Conservation (phyloP, 2,113 vertebrate genomes). For the Coreoperca whiteheadi region DNA sequence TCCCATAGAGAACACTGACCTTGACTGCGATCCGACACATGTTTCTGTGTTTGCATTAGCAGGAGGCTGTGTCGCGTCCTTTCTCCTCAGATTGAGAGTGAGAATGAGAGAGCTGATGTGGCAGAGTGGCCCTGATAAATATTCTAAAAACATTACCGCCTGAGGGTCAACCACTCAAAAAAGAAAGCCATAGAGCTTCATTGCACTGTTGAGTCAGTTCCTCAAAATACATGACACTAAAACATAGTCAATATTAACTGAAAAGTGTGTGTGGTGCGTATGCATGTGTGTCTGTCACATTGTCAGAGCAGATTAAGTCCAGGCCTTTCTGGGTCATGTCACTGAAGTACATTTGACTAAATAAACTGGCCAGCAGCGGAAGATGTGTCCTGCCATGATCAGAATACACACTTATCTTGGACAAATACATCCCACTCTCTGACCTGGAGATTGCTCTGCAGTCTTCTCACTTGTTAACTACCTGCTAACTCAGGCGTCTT, state of each 20-base stretch:
- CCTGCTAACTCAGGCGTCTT: background rate
- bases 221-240: slow-evolving; percentile 31
- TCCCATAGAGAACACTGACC: slow-evolving; percentile 35
- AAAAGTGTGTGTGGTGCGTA: slow-evolving; percentile 32
- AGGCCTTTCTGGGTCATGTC: slow-evolving; percentile 40
- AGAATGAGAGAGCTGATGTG: slow-evolving; percentile 59
- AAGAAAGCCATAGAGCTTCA: slow-evolving; percentile 31
- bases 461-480: slow-evolving; percentile 4
- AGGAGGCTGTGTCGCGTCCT: slow-evolving; percentile 56
- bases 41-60: slow-evolving; percentile 57
- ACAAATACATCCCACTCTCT: background rate
- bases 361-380: slow-evolving; percentile 25
- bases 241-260: slow-evolving; percentile 52
- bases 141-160: slow-evolving; percentile 30
- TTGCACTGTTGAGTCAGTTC: slow-evolving; percentile 21
- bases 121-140: slow-evolving; percentile 63
- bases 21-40: slow-evolving; percentile 39
- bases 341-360: slow-evolving; percentile 56
- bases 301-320: slow-evolving; percentile 68
- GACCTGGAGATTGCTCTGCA: background rate
- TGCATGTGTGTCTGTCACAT: slow-evolving; percentile 41
- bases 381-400: slow-evolving; percentile 4
- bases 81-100: slow-evolving; percentile 44
- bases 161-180: slow-evolving; percentile 29
- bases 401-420: slow-evolving; percentile 16